Evolutionary conservation across 92 coral and sea anemone genomes (phyloP), one percentile per base, ranked within the genome.

Genomic region (Palythoa heliodiscus): DNA sequence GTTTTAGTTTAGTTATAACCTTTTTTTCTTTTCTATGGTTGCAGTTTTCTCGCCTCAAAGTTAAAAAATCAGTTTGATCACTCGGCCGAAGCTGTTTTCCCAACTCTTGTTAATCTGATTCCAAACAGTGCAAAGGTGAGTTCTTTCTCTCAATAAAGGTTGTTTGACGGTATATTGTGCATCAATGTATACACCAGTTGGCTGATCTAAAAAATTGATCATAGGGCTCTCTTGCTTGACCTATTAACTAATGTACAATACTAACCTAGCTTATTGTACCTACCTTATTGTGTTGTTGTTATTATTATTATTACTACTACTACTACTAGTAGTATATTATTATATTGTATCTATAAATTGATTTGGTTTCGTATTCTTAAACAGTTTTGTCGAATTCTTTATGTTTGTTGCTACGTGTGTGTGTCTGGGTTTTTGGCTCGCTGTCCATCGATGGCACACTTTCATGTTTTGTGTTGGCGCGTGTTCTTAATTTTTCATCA

Each of bases 91-190:
- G 92, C 97, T 13, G 91, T 94, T 38, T 75, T 97, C 12, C 99
- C 98, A 2, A 77, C 97, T 25, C 89, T 97, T 3, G 91, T 97
- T 69, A 95, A 94, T 87, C 82, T 97, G 25, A 91, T 89, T 81
- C 92, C 97, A 12, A 97, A 97, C 81, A 94, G 95, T 84, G 99
- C 99, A 60, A 97, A 94, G 97, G 99, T 97, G 72, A 54, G 58
- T 57, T 8, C 23, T 17, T 37, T 20, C 37, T 35, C 37, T 43
- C 50, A 76, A 43, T 53, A 60, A 10, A 29, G 13, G 20, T 55
- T 25, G 20, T 22, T 14, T 7, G 57, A 37, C 7, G 74, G 24
- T 13, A 5, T 43, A 43, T 43, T 43, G 50, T 43, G 6, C 50
- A 43, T 43, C 50, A 43, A 8, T 29, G 35, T 29, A 29, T 29